phyloP scores from a whole-genome alignment of 1,140 invertebrate species.

The Laupala kohalensis region DNA sequence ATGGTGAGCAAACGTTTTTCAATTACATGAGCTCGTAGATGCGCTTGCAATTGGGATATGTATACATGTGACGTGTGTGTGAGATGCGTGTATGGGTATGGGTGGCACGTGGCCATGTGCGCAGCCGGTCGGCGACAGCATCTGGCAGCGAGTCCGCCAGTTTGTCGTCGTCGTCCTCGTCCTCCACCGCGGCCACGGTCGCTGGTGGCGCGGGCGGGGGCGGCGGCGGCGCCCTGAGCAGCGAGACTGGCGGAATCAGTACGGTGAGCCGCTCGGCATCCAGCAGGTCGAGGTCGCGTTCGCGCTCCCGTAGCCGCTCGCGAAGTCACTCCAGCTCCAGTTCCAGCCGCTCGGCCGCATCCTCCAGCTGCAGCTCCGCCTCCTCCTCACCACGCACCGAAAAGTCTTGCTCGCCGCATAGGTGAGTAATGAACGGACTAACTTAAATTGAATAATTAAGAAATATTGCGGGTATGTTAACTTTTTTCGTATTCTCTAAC shows the following conservation, averaged over 20 bases:
- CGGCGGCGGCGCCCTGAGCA: too few relatives aligned
- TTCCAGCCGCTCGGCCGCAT: constrained; percentile 25
- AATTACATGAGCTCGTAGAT: neutral
- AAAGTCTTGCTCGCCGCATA: constrained; percentile 24
- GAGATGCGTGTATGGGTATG: neutral
- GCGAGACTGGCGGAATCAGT: neutral
- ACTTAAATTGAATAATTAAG: too few relatives aligned
- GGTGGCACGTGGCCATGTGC: neutral
- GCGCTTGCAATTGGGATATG: neutral
- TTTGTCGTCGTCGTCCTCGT: neutral
- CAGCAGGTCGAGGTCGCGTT: constrained; percentile 31
- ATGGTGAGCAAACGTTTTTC: too few relatives aligned
- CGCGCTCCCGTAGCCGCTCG: constrained; percentile 34
- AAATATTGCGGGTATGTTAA: too few relatives aligned
- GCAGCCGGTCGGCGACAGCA: neutral
- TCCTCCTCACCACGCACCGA: constrained; percentile 23
- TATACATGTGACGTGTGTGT: neutral
- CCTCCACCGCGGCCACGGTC: neutral
- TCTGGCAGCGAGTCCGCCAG: neutral
- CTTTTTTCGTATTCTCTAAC: too few relatives aligned
- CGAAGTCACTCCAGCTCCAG: constrained; percentile 31
- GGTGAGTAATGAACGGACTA: too few relatives aligned
- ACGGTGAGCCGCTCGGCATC: neutral
- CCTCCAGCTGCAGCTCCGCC: constrained; percentile 26
- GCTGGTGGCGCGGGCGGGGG: too few relatives aligned